A percentile compares a stretch with the other conserved stretches of the same genome.
These are phyloP conservation scores for Copidosoma aretas DNA, from an alignment of 2,888 invertebrate species.

Conservation along the genomic window DNA sequence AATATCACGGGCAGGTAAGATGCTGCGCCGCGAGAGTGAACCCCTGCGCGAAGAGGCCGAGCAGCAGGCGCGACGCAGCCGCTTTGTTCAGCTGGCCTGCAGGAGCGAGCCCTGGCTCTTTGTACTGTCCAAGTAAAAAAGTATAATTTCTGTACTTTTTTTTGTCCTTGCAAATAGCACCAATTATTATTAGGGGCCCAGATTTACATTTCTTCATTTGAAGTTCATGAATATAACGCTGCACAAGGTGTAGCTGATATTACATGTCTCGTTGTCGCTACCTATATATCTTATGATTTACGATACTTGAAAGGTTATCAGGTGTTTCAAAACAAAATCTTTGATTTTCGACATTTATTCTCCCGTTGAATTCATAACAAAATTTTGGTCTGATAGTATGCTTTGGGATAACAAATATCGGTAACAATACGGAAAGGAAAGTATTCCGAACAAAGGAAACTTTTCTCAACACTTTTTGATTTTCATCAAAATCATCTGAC, in stretches of 20 bases:
- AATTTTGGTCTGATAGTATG: too few relatives aligned
- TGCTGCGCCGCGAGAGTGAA: constrained; percentile 66
- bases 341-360: too few relatives aligned
- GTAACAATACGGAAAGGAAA: not conserved
- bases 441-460: too few relatives aligned
- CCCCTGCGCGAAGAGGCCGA: constrained; percentile 71
- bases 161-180: constrained; percentile 16
- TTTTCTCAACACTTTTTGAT: constrained; percentile 58
- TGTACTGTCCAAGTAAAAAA: constrained; percentile 37
- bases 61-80: constrained; percentile 70
- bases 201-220: too few relatives aligned
- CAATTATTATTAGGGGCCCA: too few relatives aligned
- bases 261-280: too few relatives aligned
- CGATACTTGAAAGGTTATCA: too few relatives aligned
- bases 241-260: too few relatives aligned
- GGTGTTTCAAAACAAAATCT: too few relatives aligned
- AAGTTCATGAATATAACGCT: too few relatives aligned
- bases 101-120: constrained; percentile 41
- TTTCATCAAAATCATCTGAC: constrained; percentile 78
- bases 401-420: not conserved
- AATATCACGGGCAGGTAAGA: constrained; percentile 19
- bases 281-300: too few relatives aligned
- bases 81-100: constrained; percentile 57
- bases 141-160: not conserved
- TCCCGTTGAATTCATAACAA: too few relatives aligned